Base-by-base conservation (phyloP, 2,888 invertebrate species). In the Operophtera brumata region DNA sequence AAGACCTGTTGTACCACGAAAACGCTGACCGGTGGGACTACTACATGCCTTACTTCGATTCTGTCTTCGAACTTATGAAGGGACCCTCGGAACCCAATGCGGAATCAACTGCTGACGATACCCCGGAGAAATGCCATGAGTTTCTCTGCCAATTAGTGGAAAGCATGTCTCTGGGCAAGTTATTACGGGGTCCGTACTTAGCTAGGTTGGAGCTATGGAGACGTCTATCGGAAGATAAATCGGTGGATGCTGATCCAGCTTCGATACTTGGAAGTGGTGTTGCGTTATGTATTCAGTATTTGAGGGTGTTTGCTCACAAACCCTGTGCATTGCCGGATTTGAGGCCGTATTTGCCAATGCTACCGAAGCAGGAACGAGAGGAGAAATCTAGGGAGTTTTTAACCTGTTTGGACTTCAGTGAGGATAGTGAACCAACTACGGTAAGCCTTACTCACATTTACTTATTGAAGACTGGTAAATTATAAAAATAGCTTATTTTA, bases 301-400 rank as follows among this genome's bases (percentile, higher is more conserved):
- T 96, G 66, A 83, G 87, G 36, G 91, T 93, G 64, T 98, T 98
- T 83, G 97, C 97, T 2, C 93, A 95, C 69, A 97, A 97, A 74
- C 93, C 95, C 0, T 97, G 97, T 80, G 96, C 96, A 57, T 95
- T 96, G 56, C 93, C 94, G 7, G 98, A 99, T 78, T 88, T 98
- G 45, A 92, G 93, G 57, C 89, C 94, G 5, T 97, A 96, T 80
- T 78, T 97, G 42, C 86, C 92, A 39, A 91, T 95, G 66, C 86
- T 97, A 61, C 92, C 95, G 6, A 86, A 91, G 35, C 91, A 92
- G 8, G 92, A 93, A 59, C 91, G 93, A 59, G 85, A 91, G 57
- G 90, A 91, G 40, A 82, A 94, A 48, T 91, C 93, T 28, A 82
- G 86, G 51, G 92, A 92, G 57, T 86, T 94, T 57, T 75, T 94